phyloP scores from a whole-genome alignment of 2,888 invertebrate species.

The Cyclophora punctaria region DNA sequence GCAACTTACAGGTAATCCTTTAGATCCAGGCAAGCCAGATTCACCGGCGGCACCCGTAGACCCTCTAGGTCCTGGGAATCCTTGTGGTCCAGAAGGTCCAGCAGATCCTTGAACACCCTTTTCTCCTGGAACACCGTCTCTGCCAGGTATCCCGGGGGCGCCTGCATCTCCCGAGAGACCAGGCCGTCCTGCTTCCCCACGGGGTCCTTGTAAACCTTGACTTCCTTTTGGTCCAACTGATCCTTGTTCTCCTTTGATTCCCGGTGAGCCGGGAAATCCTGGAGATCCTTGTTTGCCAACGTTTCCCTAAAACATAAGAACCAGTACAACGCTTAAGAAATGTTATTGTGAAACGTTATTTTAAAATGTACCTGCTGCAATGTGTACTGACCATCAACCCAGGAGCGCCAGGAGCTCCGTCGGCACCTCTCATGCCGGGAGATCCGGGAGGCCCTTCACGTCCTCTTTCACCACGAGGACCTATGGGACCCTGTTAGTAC shows the following conservation, averaged over 20 bases:
- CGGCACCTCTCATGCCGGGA: slow-evolving; percentile 84
- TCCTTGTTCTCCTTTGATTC: slow-evolving; percentile 88
- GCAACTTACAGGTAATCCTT: slow-evolving; percentile 80
- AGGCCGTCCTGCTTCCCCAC: slow-evolving; percentile 87
- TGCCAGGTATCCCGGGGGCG: slow-evolving; percentile 82
- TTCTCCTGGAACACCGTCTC: slow-evolving; percentile 87
- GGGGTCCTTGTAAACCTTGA: slow-evolving; percentile 86
- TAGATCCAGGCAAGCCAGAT: slow-evolving; percentile 82
- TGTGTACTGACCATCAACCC: slow-evolving; percentile 77
- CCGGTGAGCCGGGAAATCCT: slow-evolving; percentile 88
- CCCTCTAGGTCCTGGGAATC: slow-evolving; percentile 88
- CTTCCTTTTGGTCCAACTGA: slow-evolving; percentile 84
- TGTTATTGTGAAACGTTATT: not conserved
- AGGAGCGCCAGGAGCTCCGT: slow-evolving; percentile 86
- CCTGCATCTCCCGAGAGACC: slow-evolving; percentile 86
- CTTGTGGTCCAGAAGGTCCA: slow-evolving; percentile 85
- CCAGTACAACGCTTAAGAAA: too few relatives aligned
- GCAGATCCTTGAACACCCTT: slow-evolving; percentile 84
- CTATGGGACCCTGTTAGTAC: slow-evolving; percentile 79
- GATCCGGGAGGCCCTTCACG: slow-evolving; percentile 87
- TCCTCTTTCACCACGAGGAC: slow-evolving; percentile 88
- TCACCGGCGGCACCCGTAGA: slow-evolving; percentile 84
- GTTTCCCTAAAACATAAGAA: slow-evolving; percentile 73
- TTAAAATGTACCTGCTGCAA: not conserved
- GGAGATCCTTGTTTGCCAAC: slow-evolving; percentile 89